Evolutionary conservation across 2,888 invertebrate species (phyloP).

Genomic region (Watsonalla binaria): DNA sequence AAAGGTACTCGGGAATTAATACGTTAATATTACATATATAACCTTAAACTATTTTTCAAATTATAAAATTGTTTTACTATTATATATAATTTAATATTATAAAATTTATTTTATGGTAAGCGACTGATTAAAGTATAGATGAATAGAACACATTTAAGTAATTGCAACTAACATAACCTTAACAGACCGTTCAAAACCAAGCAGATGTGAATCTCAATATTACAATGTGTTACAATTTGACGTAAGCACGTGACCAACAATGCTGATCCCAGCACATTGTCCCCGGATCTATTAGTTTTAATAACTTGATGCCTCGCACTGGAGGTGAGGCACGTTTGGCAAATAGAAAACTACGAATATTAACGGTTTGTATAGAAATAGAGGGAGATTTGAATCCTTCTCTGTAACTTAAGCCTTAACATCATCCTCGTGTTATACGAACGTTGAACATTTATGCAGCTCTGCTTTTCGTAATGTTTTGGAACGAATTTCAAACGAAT

Average conservation of each 20-base stretch:
- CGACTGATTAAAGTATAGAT: too few relatives aligned
- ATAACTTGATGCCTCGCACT: slow-evolving; percentile 42
- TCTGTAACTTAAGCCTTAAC: too few relatives aligned
- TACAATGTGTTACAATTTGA: slow-evolving; percentile 23
- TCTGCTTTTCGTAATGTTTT: too few relatives aligned
- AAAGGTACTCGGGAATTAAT: too few relatives aligned
- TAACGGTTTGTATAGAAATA: neutral
- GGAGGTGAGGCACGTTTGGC: slow-evolving; percentile 48
- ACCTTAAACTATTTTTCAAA: too few relatives aligned
- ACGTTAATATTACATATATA: too few relatives aligned
- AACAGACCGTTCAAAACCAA: neutral
- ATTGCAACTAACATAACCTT: neutral
- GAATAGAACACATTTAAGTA: neutral
- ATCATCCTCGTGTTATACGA: too few relatives aligned
- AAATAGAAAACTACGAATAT: slow-evolving; percentile 20
- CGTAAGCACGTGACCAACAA: slow-evolving; percentile 61
- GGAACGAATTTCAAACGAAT: too few relatives aligned
- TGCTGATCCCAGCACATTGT: slow-evolving; percentile 36
- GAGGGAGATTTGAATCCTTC: neutral
- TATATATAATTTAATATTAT: too few relatives aligned
- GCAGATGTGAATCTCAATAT: slow-evolving; percentile 34
- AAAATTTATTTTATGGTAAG: too few relatives aligned
- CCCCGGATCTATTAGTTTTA: slow-evolving; percentile 26
- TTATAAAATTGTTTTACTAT: too few relatives aligned
- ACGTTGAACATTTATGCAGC: too few relatives aligned